Conservation (phyloP, 2,888 invertebrate genomes). For the Marronus borbonicus region DNA sequence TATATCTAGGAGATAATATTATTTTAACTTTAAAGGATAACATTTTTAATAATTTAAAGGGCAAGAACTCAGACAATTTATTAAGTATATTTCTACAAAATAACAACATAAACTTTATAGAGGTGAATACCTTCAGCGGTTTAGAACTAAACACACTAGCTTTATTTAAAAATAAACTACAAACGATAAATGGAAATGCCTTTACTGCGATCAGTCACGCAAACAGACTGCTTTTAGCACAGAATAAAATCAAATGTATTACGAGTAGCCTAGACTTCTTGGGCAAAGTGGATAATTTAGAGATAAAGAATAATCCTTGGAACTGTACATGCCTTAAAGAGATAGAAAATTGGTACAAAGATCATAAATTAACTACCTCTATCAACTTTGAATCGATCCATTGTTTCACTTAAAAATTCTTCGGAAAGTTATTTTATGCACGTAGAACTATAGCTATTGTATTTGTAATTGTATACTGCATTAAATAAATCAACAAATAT, state of each 20-base stretch:
- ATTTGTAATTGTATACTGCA: too few species aligned
- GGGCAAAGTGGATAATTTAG: conserved; percentile 22
- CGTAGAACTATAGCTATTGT: too few species aligned
- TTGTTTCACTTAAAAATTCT: neutral
- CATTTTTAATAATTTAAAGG: conserved; percentile 55
- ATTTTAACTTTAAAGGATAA: conserved; percentile 58
- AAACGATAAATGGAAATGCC: neutral
- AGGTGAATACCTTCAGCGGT: too few species aligned
- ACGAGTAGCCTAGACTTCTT: conserved; percentile 3
- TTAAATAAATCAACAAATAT: too few species aligned
- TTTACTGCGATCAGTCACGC: neutral
- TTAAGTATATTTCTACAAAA: neutral
- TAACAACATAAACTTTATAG: neutral
- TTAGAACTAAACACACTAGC: too few species aligned
- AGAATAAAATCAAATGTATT: neutral
- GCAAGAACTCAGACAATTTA: neutral
- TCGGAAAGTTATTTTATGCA: too few species aligned
- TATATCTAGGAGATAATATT: conserved; percentile 60
- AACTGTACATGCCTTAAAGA: conserved; percentile 34
- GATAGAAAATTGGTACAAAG: neutral
- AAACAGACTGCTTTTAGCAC: neutral
- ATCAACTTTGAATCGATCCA: neutral
- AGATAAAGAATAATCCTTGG: conserved; percentile 41
- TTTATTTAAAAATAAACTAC: neutral
- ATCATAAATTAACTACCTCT: neutral